phyloP scores from a whole-genome alignment of 1,140 invertebrate genomes.

The Zaprionus gabonicus region DNA sequence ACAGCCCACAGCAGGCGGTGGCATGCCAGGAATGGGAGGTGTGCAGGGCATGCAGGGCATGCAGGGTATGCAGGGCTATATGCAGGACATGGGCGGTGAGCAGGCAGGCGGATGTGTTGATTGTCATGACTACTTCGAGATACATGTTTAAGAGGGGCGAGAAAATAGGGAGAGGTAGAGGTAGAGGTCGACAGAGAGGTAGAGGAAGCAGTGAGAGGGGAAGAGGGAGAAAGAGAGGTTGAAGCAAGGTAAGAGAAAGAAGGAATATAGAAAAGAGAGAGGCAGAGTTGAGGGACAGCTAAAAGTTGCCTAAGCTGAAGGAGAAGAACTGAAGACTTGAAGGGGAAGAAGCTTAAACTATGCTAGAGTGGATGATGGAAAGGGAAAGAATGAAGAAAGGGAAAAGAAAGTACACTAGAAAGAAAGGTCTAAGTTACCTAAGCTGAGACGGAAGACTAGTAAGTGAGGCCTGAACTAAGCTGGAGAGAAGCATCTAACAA shows the following conservation, averaged over 20 bases:
- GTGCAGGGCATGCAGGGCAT: constrained; percentile 64
- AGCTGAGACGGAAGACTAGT: neutral
- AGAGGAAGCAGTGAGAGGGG: neutral
- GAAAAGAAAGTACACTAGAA: neutral
- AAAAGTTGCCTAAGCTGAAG: neutral
- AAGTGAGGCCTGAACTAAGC: neutral
- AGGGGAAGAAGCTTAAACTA: neutral
- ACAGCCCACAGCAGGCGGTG: neutral
- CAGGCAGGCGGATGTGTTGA: constrained; percentile 76
- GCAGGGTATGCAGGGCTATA: constrained; percentile 64
- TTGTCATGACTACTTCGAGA: constrained; percentile 84
- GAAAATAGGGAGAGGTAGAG: neutral
- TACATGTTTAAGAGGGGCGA: constrained; percentile 71
- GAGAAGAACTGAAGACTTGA: neutral
- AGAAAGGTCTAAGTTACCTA: neutral
- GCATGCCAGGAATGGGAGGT: constrained; percentile 27
- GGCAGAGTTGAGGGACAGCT: neutral
- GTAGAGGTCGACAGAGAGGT: neutral
- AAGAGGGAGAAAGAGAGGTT: neutral
- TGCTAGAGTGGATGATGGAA: neutral
- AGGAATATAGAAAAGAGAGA: neutral
- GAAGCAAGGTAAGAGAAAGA: neutral
- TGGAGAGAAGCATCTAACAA: neutral
- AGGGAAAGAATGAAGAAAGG: neutral
- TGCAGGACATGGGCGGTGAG: constrained; percentile 57